Conservation (phyloP, 2,113 vertebrate species). For the Trogon surrucura region DNA sequence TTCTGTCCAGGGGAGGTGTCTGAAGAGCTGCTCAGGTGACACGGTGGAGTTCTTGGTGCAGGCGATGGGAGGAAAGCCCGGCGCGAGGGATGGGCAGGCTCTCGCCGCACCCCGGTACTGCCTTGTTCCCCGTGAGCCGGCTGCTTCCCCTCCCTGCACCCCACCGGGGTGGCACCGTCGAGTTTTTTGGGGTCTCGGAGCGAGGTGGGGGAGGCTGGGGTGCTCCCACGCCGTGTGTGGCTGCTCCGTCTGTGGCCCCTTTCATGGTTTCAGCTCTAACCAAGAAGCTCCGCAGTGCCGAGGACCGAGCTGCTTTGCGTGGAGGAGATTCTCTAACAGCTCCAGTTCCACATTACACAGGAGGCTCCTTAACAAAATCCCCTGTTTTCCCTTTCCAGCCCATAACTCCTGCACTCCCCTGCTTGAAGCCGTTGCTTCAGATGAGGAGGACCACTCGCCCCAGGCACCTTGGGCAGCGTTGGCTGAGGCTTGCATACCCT, state of each 20-base stretch:
- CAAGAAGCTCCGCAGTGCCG: fast-evolving
- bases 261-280: neutral
- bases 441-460: neutral
- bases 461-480: neutral
- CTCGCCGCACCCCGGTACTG: fast-evolving
- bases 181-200: neutral
- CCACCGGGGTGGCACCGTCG: fast-evolving
- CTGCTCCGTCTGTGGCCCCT: neutral
- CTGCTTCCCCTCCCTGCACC: neutral
- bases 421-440: neutral
- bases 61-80: neutral
- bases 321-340: too few relatives aligned
- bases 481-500: neutral
- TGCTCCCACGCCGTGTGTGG: fast-evolving
- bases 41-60: fast-evolving
- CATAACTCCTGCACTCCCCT: neutral
- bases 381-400: neutral
- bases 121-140: fast-evolving
- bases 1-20: neutral
- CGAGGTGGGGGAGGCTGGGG: fast-evolving
- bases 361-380: neutral
- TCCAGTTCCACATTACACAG: fast-evolving
- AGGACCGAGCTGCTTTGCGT: neutral
- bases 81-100: neutral
- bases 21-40: neutral